Conservation (phyloP, 2,113 vertebrate species). For the Pristiophorus japonicus region DNA sequence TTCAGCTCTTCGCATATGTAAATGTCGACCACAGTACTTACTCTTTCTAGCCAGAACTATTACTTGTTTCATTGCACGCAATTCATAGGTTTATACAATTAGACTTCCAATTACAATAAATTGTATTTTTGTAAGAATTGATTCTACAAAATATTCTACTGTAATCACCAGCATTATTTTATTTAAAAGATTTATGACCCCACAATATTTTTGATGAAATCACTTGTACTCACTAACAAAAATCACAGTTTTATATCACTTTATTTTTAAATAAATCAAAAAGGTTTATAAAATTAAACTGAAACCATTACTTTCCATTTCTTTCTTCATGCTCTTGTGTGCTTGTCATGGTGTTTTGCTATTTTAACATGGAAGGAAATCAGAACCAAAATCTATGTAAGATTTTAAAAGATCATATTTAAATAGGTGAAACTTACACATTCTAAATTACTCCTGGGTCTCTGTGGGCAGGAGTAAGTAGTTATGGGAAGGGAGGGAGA, state of each 20-base stretch:
- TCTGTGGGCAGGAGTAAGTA: not conserved
- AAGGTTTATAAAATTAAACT: not conserved
- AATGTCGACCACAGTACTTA: not conserved
- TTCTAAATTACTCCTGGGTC: not conserved
- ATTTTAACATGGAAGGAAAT: not conserved
- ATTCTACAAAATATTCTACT: not conserved
- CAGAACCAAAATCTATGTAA: not conserved
- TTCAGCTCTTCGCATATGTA: not conserved
- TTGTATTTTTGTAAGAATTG: not conserved
- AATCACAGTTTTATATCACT: not conserved
- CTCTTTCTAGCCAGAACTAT: not conserved
- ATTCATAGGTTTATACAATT: not conserved
- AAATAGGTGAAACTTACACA: not conserved
- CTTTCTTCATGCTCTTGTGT: not conserved
- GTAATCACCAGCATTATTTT: not conserved
- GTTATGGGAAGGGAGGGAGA: not conserved
- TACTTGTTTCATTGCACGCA: not conserved
- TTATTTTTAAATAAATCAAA: not conserved
- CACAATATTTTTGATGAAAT: not conserved
- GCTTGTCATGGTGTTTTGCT: not conserved
- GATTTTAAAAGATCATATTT: not conserved
- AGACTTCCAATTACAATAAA: not conserved
- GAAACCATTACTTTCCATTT: not conserved
- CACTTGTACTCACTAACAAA: not conserved
- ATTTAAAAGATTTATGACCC: not conserved